Percentiles rank a stretch among this genome's conserved stretches.
phyloP scores from a whole-genome alignment of 2,888 invertebrate genomes.

The Malthinus seriepunctatus region DNA sequence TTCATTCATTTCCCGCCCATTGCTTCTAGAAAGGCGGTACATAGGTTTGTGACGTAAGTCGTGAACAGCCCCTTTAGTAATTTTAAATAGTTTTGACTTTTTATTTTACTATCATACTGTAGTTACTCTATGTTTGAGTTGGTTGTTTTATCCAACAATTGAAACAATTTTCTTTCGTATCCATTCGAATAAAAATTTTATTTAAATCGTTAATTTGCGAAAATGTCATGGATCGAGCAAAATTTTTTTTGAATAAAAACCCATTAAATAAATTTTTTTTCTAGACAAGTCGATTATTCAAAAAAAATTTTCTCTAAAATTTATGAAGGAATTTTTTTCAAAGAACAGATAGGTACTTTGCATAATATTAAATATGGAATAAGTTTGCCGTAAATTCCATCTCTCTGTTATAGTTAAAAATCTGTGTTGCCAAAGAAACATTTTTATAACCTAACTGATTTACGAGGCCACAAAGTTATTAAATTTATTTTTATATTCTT shows the following conservation, averaged over 20 bases:
- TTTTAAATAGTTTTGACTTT: constrained; percentile 17
- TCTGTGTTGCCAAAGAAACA: constrained; percentile 18
- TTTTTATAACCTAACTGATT: constrained; percentile 25
- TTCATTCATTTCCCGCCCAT: constrained; percentile 63
- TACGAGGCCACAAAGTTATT: constrained; percentile 24
- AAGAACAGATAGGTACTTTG: constrained; percentile 8
- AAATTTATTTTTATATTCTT: constrained; percentile 37
- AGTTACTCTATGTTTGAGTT: neutral
- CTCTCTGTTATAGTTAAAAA: constrained; percentile 8
- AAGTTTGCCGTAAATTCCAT: constrained; percentile 13
- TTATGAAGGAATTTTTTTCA: constrained; percentile 5
- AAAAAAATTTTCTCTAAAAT: neutral
- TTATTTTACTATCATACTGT: constrained; percentile 23
- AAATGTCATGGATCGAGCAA: too few relatives aligned
- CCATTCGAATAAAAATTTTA: too few relatives aligned
- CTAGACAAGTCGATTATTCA: too few relatives aligned
- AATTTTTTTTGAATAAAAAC: too few relatives aligned
- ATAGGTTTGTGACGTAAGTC: constrained; percentile 56
- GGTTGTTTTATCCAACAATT: too few relatives aligned
- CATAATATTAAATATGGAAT: constrained; percentile 12
- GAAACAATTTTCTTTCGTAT: too few relatives aligned
- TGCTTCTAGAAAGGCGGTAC: constrained; percentile 59
- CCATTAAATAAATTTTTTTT: too few relatives aligned
- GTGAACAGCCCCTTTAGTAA: constrained; percentile 43
- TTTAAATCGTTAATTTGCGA: too few relatives aligned